Conservation (phyloP, 2,797 vertebrate genomes). For the Kryptolebias ocellatus region DNA sequence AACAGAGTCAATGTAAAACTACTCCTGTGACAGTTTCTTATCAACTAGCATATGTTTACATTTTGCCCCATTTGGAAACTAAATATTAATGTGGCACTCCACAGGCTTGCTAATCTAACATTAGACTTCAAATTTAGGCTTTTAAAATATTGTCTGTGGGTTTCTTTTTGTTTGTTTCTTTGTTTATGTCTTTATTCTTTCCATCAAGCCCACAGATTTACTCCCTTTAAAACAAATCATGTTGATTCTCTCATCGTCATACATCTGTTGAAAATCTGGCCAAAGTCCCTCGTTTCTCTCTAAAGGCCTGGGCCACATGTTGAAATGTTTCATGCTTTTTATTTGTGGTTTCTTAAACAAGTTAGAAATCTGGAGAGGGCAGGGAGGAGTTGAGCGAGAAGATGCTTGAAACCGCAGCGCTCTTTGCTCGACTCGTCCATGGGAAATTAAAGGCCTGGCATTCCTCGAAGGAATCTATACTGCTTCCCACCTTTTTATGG, state of each 20-base stretch:
- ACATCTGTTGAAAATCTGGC: slow-evolving; percentile 28
- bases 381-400: slow-evolving; percentile 33
- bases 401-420: slow-evolving; percentile 41
- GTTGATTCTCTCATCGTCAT: slow-evolving; percentile 15
- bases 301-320: slow-evolving; percentile 31
- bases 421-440: slow-evolving; percentile 41
- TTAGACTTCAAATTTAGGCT: background rate
- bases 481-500: too few relatives aligned
- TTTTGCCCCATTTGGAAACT: slow-evolving; percentile 10
- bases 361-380: slow-evolving; percentile 40
- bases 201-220: background rate
- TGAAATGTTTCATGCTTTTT: slow-evolving; percentile 39
- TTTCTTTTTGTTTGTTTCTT: background rate
- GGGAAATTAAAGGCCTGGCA: background rate
- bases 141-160: background rate
- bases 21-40: background rate
- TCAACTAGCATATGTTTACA: slow-evolving; percentile 23
- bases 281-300: slow-evolving; percentile 7
- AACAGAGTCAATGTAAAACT: background rate
- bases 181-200: background rate
- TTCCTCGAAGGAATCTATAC: too few relatives aligned
- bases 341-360: slow-evolving; percentile 51
- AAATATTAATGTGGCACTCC: slow-evolving; percentile 5
- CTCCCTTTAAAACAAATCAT: background rate
- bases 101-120: slow-evolving; percentile 1